Conservation (phyloP, 2,797 vertebrate species). For the Thamnophis elegans region DNA sequence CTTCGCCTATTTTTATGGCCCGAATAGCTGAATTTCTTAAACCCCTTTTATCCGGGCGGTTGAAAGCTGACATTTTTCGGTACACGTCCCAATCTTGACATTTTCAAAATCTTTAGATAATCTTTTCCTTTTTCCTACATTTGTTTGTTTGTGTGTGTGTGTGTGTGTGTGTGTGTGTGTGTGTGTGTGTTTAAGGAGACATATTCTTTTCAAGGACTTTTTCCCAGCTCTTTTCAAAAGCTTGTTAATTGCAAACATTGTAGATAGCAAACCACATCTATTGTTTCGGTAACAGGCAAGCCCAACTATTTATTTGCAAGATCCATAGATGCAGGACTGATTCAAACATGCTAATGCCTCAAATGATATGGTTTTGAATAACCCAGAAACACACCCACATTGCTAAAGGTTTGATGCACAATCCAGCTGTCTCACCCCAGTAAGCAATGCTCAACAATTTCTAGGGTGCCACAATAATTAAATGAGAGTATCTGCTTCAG, state of each 20-base stretch:
- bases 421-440: not conserved
- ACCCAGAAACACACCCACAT: not conserved
- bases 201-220: not conserved
- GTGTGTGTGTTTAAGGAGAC: not conserved
- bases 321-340: not conserved
- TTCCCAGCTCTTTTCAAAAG: not conserved
- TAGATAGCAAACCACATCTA: not conserved
- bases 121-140: not conserved
- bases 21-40: not conserved
- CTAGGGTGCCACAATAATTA: not conserved
- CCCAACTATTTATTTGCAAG: not conserved
- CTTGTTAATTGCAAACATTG: not conserved
- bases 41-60: not conserved
- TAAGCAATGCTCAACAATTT: not conserved
- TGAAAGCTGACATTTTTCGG: not conserved
- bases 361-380: not conserved
- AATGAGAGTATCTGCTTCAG: not conserved
- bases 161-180: too few species aligned
- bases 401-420: not conserved
- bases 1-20: not conserved
- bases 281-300: not conserved
- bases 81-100: not conserved
- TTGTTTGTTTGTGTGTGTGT: not conserved
- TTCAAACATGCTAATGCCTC: not conserved
- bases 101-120: not conserved